Evolutionary conservation across 2,888 invertebrate genomes (phyloP), one percentile per base, ranked within the genome.

Genomic region (Morpho deidamia): DNA sequence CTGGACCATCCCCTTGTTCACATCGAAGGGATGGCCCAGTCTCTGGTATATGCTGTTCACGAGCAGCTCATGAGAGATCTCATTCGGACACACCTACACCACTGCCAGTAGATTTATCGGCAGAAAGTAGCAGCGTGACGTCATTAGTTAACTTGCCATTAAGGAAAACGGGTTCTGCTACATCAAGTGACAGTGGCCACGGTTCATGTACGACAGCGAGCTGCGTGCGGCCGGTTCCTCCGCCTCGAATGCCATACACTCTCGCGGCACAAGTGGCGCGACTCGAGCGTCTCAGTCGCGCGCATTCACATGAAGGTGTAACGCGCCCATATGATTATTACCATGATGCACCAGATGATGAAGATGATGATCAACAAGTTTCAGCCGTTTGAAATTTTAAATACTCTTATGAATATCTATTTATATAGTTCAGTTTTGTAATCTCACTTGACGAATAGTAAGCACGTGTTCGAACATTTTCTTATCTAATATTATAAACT

Each of bases 91-190:
- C 96, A 45, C 96, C 95, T 12, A 95, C 95, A 47, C 94, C 95
- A 49, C 87, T 96, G 67, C 95, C 95, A 47, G 97, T 98, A 50
- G 96, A 97, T 81, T 91, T 98, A 55, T 97, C 96, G 53, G 96
- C 96, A 35, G 98, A 98, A 86, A 97, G 97, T 83, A 97, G 97
- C 81, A 97, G 97, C 79, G 97, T 98, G 61, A 96, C 97, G 51
- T 97, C 97, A 58, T 92, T 97, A 70, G 96, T 96, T 74, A 97
- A 96, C 90, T 91, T 97, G 83, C 96, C 97, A 60, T 88, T 96
- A 67, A 91, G 97, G 66, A 97, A 97, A 90, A 96, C 96, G 46
- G 96, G 96, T 81, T 96, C 97, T 68, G 95, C 96, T 73, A 96
- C 97, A 69, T 97, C 97, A 71, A 97, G 96, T 84, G 97, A 96